Evolutionary conservation across 2,113 vertebrate genomes (phyloP), one percentile per base, ranked within the genome.

Genomic region (Nematolebias whitei): DNA sequence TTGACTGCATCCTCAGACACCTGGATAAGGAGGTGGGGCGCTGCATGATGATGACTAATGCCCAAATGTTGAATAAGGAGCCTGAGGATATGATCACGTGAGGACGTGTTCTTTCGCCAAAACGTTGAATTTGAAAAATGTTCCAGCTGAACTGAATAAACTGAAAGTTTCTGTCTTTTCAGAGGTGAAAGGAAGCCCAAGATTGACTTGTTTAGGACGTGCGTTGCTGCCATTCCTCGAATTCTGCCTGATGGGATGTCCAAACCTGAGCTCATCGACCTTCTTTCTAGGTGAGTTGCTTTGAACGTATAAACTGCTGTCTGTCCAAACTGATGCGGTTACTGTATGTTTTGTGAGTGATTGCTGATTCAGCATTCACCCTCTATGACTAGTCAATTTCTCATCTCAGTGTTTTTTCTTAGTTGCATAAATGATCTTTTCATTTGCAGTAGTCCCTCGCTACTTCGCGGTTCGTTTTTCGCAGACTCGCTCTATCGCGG

Each of bases 61-160:
- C 96, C 47, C 97, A 98, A 89, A 98, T 98, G 95, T 85, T 98
- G 69, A 98, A 98, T 92, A 99, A 98, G 84, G 98, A 99, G 62
- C 97, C 98, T 0, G 97, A 99, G 81, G 97, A 99, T 82, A 98
- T 99, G 98, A 99, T 99, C 90, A 99, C 97, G 98, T 99, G 91
- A 83, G 96, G 92, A 16, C n/a, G 7, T 48, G 10, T 13, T 52
- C 15, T 48, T 19, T 5, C 13, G 12, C 45, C 56, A 71, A 63
- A 61, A 50, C 35, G 58, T 38, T 50, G 39, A 15, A 29, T 12
- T 35, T 47, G n/a, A 32, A 3, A 26, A 8, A 68, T 39, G n/a
- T 41, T 43, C 38, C 38, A n/a, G 40, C 3, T 32, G 5, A 2
- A 22, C 22, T 48, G 18, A 10, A 60, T 18, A 54, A 38, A 52